A percentile compares a stretch with the other conserved stretches of the same genome.
phyloP scores from a whole-genome alignment of 2,888 invertebrate species.

The Parnassius smintheus region DNA sequence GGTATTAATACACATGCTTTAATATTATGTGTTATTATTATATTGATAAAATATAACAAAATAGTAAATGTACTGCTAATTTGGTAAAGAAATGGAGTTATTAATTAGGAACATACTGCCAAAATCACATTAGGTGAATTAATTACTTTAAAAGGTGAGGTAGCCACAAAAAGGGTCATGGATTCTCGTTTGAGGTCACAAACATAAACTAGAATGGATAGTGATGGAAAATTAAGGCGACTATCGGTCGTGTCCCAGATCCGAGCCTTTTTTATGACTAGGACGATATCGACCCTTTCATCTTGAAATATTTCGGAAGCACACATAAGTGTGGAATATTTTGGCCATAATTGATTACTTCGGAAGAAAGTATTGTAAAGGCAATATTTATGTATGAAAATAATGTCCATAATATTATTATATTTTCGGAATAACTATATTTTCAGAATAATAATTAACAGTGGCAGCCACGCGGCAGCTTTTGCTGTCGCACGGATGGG shows the following conservation, averaged over 20 bases:
- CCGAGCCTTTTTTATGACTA: slow-evolving; percentile 70
- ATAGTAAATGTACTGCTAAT: too few species aligned
- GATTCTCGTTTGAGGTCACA: slow-evolving; percentile 67
- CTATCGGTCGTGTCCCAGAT: slow-evolving; percentile 61
- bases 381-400: too few species aligned
- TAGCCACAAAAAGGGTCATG: slow-evolving; percentile 50
- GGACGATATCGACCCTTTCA: slow-evolving; percentile 71
- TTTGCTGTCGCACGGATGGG: too few species aligned
- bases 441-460: too few species aligned
- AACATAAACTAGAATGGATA: slow-evolving; percentile 67
- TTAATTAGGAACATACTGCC: slow-evolving; percentile 18
- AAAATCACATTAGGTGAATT: slow-evolving; percentile 36
- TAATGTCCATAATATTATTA: too few species aligned
- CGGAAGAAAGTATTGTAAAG: neutral
- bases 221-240: slow-evolving; percentile 58
- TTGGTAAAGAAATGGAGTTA: slow-evolving; percentile 18
- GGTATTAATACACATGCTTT: too few species aligned
- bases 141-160: slow-evolving; percentile 53
- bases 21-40: too few species aligned
- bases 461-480: too few species aligned
- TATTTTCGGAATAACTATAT: too few species aligned
- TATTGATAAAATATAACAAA: too few species aligned
- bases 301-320: slow-evolving; percentile 65
- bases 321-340: slow-evolving; percentile 55
- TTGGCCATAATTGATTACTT: slow-evolving; percentile 23